phyloP scores from a whole-genome alignment of 2,888 invertebrate species.

The Drosophila austrosaltans region DNA sequence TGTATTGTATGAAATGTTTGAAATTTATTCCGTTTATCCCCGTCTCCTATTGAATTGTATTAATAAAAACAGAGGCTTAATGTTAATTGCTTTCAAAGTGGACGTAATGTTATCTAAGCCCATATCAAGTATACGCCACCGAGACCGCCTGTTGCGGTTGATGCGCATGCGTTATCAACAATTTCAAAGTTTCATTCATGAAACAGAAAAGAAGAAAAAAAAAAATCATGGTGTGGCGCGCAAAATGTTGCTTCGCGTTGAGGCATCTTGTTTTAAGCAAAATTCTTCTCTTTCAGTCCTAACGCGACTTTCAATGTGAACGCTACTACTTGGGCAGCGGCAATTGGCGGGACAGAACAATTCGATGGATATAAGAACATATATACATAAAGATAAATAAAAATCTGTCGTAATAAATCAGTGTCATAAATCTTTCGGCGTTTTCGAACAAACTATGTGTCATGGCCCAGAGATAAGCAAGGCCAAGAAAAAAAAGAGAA shows the following conservation, averaged over 20 bases:
- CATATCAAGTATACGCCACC: slow-evolving; percentile 11
- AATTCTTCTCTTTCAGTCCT: slow-evolving; percentile 48
- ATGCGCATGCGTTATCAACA: slow-evolving; percentile 38
- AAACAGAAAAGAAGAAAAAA: slow-evolving; percentile 24
- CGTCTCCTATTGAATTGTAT: background rate
- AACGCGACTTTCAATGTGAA: slow-evolving; percentile 63
- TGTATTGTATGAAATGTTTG: background rate
- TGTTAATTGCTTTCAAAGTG: slow-evolving; percentile 6
- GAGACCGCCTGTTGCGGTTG: slow-evolving; percentile 42
- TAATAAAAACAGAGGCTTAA: background rate
- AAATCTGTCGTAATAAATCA: slow-evolving; percentile 52
- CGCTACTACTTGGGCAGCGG: slow-evolving; percentile 29
- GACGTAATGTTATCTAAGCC: slow-evolving; percentile 2
- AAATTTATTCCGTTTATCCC: background rate
- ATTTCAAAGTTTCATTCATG: slow-evolving; percentile 64
- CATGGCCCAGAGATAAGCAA: slow-evolving; percentile 46
- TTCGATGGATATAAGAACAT: background rate
- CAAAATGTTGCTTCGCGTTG: slow-evolving; percentile 27
- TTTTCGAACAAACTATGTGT: slow-evolving; percentile 63
- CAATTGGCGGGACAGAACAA: background rate
- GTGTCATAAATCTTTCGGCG: slow-evolving; percentile 69
- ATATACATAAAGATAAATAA: slow-evolving; percentile 33
- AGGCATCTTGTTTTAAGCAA: background rate
- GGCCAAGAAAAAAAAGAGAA: slow-evolving; percentile 36
- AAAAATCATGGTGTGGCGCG: background rate